Evolutionary conservation across 2,797 vertebrate genomes (phyloP).

Genomic region (Crypturellus tataupa): DNA sequence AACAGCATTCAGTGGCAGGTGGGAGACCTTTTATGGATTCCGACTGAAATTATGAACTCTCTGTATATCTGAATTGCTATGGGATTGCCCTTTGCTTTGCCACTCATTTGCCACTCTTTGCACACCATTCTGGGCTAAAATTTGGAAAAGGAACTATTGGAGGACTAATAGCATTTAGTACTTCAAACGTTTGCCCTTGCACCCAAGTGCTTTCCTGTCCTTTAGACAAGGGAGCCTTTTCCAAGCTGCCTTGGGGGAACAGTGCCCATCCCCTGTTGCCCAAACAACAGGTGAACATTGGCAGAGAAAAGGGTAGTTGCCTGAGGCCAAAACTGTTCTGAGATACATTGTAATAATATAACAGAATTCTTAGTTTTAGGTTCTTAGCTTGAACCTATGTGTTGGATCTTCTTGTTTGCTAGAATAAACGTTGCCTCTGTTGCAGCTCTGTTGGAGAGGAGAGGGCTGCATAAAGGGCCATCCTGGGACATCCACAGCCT

Average conservation of each 20-base stretch:
- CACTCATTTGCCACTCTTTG: neutral
- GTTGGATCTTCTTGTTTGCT: neutral
- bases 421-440: neutral
- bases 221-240: neutral
- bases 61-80: neutral
- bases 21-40: neutral
- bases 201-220: neutral
- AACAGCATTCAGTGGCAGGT: neutral
- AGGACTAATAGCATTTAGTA: neutral
- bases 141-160: neutral
- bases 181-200: too few species aligned
- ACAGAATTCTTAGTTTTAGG: fast-evolving
- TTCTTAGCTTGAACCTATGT: neutral
- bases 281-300: neutral
- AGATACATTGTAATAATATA: neutral
- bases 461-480: neutral
- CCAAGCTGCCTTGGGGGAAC: neutral
- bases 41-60: neutral
- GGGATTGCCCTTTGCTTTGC: neutral
- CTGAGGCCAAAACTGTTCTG: neutral
- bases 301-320: neutral
- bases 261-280: neutral
- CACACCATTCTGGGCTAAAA: neutral
- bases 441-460: neutral
- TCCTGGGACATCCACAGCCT: neutral